phyloP scores from a whole-genome alignment of 2,888 invertebrate genomes.

The Pocota personata region DNA sequence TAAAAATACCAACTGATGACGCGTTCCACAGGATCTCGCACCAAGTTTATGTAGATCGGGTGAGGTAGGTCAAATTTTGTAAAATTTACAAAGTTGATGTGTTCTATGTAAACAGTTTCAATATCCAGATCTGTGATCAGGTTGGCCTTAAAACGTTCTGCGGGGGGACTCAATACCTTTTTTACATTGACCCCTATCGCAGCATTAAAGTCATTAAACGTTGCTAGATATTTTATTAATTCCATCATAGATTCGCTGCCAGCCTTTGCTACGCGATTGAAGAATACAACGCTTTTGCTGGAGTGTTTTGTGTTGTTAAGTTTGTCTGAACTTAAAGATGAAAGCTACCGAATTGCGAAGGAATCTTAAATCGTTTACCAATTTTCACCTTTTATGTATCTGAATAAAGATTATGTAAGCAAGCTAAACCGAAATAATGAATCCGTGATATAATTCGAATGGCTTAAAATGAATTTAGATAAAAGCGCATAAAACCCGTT shows the following conservation, averaged over 20 bases:
- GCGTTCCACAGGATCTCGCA: constrained; percentile 93
- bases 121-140: constrained; percentile 87
- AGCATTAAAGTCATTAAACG: not conserved
- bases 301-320: constrained; percentile 85
- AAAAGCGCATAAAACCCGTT: too few relatives aligned
- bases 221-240: constrained; percentile 74
- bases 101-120: constrained; percentile 93
- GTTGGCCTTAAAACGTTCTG: not conserved
- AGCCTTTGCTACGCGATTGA: constrained; percentile 95
- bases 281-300: constrained; percentile 90
- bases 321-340: constrained; percentile 1
- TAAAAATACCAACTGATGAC: constrained; percentile 96
- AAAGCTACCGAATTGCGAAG: constrained; percentile 18
- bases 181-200: not conserved
- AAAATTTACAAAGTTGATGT: constrained; percentile 94
- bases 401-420: not conserved
- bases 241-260: constrained; percentile 95
- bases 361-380: not conserved
- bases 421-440: not conserved
- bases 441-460: not conserved
- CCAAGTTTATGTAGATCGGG: constrained; percentile 94
- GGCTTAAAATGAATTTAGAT: not conserved
- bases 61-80: constrained; percentile 90
- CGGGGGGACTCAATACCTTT: not conserved
- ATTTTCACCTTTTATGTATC: not conserved